A percentile compares a stretch with the other conserved stretches of the same genome.
These are phyloP conservation scores for Callithrix jacchus DNA, from an alignment of 2,113 vertebrate species.

Conservation along the genomic window DNA sequence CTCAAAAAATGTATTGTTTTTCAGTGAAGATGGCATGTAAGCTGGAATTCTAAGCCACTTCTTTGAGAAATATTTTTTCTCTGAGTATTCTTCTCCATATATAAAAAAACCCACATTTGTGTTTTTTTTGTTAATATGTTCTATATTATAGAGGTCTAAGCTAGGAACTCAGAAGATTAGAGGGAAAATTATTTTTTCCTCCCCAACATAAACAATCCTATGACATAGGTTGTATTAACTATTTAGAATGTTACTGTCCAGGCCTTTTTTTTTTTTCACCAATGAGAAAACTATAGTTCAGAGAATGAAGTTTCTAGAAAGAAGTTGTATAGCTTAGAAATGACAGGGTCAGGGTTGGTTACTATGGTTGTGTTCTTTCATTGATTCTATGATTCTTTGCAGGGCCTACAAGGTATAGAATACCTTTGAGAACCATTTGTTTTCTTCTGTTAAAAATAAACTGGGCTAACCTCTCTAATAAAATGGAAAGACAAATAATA, in stretches of 20 bases:
- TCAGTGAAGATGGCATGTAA: neutral
- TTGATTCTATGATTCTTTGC: neutral
- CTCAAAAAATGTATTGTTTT: neutral
- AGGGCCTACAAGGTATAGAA: neutral
- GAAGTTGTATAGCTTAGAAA: neutral
- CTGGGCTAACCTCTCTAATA: neutral
- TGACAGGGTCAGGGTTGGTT: neutral
- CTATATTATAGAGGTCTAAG: neutral
- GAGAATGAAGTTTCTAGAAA: neutral
- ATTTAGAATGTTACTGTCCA: neutral
- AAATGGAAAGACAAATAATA: neutral
- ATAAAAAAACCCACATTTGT: neutral
- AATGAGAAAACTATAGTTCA: neutral
- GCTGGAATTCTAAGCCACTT: neutral
- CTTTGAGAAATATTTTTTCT: neutral
- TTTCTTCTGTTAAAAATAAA: neutral
- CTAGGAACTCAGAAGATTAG: neutral
- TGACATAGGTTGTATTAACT: neutral
- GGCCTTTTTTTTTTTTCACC: neutral
- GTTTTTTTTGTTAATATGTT: neutral
- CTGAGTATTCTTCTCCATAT: neutral
- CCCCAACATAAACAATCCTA: neutral
- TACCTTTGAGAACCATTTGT: neutral
- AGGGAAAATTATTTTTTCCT: neutral
- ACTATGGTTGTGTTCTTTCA: neutral